Percentiles rank a stretch among this genome's conserved stretches.
Conservation (phyloP, 2,888 invertebrate genomes). For the Amitus sp. region DNA sequence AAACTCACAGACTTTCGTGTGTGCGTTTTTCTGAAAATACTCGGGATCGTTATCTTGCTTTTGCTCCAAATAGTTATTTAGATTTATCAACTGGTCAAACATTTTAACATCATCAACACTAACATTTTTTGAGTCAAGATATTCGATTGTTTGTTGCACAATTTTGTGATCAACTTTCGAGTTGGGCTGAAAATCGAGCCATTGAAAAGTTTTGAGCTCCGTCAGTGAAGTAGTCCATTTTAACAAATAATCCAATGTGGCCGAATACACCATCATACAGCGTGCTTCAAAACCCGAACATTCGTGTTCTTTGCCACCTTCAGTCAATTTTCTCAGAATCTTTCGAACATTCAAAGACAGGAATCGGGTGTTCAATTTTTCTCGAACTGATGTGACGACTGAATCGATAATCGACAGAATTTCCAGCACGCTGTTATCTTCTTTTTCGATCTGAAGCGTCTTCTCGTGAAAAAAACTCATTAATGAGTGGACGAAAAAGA, state of each 20-base stretch:
- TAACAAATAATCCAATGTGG: constrained; percentile 16
- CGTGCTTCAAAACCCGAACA: too few species aligned
- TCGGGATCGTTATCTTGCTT: neutral
- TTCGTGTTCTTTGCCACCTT: neutral
- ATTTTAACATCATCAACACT: constrained; percentile 12
- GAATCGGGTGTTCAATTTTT: constrained; percentile 15
- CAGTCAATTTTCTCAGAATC: neutral
- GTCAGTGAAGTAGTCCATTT: constrained; percentile 11
- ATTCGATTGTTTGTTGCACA: too few species aligned
- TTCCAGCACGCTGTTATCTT: constrained; percentile 30
- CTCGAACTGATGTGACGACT: constrained; percentile 10
- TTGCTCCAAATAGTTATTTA: constrained; percentile 5
- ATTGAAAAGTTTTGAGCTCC: too few species aligned
- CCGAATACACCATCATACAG: too few species aligned
- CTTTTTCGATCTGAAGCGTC: too few species aligned
- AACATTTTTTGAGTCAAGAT: constrained; percentile 9
- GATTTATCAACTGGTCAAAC: constrained; percentile 19
- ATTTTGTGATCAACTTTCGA: too few species aligned
- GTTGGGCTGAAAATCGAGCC: too few species aligned
- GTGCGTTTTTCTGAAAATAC: constrained; percentile 2
- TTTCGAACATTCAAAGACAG: constrained; percentile 7
- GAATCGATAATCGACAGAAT: constrained; percentile 10
- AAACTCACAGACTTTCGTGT: neutral
- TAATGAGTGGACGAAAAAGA: constrained; percentile 31
- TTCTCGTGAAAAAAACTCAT: too few species aligned